Conservation (phyloP, 2,888 invertebrate genomes). For the Acleris laterana region DNA sequence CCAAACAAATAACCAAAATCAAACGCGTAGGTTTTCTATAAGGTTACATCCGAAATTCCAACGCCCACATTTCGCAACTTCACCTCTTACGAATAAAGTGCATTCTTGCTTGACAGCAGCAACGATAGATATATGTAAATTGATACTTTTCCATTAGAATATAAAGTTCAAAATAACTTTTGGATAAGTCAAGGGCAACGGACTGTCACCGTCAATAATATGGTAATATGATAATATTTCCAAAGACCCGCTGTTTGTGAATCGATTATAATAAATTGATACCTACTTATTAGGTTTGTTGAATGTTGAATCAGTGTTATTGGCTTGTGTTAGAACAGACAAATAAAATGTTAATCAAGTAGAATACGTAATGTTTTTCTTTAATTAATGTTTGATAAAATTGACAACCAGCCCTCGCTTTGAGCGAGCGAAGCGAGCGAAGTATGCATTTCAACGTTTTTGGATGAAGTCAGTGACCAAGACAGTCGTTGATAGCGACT, state of each 20-base stretch:
- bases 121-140: constrained; percentile 3
- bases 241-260: constrained; percentile 38
- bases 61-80: constrained; percentile 40
- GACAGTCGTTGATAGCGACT: too few species aligned
- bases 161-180: constrained; percentile 28
- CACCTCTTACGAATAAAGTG: constrained; percentile 18
- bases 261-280: constrained; percentile 23
- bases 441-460: too few species aligned
- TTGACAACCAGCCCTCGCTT: too few species aligned
- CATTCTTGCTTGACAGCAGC: constrained; percentile 20
- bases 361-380: too few species aligned
- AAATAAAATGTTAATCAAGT: constrained; percentile 6
- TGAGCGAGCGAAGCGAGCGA: too few species aligned
- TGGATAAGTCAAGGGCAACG: constrained; percentile 46
- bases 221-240: constrained; percentile 45
- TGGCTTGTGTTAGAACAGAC: constrained; percentile 14
- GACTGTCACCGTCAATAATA: constrained; percentile 44
- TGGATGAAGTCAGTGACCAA: too few species aligned
- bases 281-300: constrained; percentile 24
- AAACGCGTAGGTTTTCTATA: constrained; percentile 45
- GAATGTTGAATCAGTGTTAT: constrained; percentile 18
- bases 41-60: constrained; percentile 47
- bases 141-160: constrained; percentile 9
- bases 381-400: too few species aligned
- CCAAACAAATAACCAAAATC: constrained; percentile 47